Evolutionary conservation across 2,113 vertebrate species (phyloP), one percentile per base, ranked within the genome.

Genomic region (Ariopsis seemanni): DNA sequence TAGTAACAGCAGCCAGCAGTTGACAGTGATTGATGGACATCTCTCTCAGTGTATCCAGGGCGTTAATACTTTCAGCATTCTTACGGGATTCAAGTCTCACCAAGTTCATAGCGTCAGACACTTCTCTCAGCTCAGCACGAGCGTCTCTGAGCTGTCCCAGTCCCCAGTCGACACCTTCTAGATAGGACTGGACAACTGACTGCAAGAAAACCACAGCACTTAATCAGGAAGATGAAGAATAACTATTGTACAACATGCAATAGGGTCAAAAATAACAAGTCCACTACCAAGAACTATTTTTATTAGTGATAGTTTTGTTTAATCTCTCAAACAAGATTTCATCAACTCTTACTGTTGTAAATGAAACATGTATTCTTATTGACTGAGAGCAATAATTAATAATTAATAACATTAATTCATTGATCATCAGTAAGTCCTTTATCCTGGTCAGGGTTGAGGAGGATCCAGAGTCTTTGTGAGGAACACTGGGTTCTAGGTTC

Each of bases 171-270:
- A 99, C 96, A 0, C 97, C 98, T 90, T 99, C 97, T 93, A 99
- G 93, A 92, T 99, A 98, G 0, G 98, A 98, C 94, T 99, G 97
- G 22, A 99, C 94, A 77, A 97, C 96, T 0, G 97, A 97, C 98
- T 99, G 88, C n/a, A 18, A 84, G 5, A 12, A 69, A 87, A 57
- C 62, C 55, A 8, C 18, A 11, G 27, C 15, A 80, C 1, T 18
- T 18, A 1, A 80, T 52, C 20, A 85, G 57, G 18, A 72, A 34
- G 2, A 48, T 34, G 22, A 42, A 58, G 22, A 85, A 60, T 81
- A 1, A 34, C 22, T 60, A 1, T 60, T 81, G 8, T 60, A 18
- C 55, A 60, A 60, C 9, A 42, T 60, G 4, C 15, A 57, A 57
- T 27, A 55, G 25, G 25, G 7, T 27, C 25, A 14, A 75, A 52